Conservation (phyloP, 2,888 invertebrate genomes). For the Drosophila helvetica region DNA sequence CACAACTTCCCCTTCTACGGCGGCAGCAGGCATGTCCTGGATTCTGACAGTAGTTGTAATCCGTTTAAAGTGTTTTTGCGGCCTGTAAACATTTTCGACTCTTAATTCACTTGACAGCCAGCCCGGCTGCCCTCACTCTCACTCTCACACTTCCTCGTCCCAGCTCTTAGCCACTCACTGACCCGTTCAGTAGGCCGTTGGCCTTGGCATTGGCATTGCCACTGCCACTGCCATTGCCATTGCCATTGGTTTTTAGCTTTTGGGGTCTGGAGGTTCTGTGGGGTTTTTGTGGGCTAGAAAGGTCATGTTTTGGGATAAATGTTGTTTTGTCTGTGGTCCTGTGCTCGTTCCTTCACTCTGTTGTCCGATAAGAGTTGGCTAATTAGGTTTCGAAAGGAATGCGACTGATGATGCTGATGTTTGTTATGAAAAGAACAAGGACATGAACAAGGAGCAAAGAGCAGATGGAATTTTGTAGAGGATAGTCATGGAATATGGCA, state of each 20-base stretch:
- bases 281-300: not conserved
- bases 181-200: not conserved
- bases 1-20: constrained; percentile 8
- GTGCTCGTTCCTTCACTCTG: too few species aligned
- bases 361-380: constrained; percentile 31
- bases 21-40: not conserved
- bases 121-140: constrained; percentile 3
- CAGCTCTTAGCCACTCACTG: not conserved
- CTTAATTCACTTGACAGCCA: constrained; percentile 50
- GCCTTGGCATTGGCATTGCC: not conserved
- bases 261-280: constrained; percentile 10
- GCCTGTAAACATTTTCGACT: constrained; percentile 52
- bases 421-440: not conserved
- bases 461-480: too few species aligned
- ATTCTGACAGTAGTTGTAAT: constrained; percentile 46
- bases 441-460: too few species aligned
- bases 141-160: not conserved
- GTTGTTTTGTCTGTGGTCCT: not conserved
- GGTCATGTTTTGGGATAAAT: constrained; percentile 16
- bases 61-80: constrained; percentile 58
- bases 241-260: constrained; percentile 32
- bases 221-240: constrained; percentile 4
- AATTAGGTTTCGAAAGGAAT: constrained; percentile 20
- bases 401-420: not conserved
- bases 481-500: too few species aligned